These are phyloP conservation scores for Auanema freiburgensis DNA, from an alignment of 2,888 invertebrate species.

Conservation along the genomic window DNA sequence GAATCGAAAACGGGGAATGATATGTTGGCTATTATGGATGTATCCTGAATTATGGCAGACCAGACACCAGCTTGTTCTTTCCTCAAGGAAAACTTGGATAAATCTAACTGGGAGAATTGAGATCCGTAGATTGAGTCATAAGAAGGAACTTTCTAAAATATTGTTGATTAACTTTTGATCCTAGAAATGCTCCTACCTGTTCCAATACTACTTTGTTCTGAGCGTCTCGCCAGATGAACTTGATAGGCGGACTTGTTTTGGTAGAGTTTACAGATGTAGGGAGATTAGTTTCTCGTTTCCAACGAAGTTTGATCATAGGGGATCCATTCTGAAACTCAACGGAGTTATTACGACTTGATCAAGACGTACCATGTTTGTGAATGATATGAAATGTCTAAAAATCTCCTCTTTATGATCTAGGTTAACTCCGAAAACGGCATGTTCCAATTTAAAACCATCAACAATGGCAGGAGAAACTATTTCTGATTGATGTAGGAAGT, in stretches of 20 bases:
- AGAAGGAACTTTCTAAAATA: constrained; percentile 31
- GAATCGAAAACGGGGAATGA: constrained; percentile 30
- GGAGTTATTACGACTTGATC: not conserved
- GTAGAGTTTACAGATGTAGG: constrained; percentile 14
- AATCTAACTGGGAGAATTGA: constrained; percentile 29
- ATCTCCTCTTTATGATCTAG: constrained; percentile 62
- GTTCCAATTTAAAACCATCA: constrained; percentile 28
- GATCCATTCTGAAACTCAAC: constrained; percentile 19
- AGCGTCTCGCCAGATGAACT: constrained; percentile 30
- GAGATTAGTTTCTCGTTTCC: constrained; percentile 15
- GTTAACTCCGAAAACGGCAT: constrained; percentile 41
- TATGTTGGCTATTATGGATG: constrained; percentile 10
- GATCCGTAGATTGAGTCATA: constrained; percentile 55
- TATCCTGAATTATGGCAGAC: constrained; percentile 10
- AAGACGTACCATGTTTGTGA: constrained; percentile 35
- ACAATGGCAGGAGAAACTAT: constrained; percentile 18
- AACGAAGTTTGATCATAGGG: constrained; percentile 35
- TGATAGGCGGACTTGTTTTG: constrained; percentile 40
- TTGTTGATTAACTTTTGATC: too few relatives aligned
- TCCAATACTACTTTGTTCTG: not conserved
- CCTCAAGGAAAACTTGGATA: not conserved
- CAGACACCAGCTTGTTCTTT: constrained; percentile 12
- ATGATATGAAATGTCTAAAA: constrained; percentile 49
- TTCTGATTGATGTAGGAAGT: constrained; percentile 18
- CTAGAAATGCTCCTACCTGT: constrained; percentile 10